phyloP scores from a whole-genome alignment of 2,888 invertebrate species.

The Chymomyza caudatula region DNA sequence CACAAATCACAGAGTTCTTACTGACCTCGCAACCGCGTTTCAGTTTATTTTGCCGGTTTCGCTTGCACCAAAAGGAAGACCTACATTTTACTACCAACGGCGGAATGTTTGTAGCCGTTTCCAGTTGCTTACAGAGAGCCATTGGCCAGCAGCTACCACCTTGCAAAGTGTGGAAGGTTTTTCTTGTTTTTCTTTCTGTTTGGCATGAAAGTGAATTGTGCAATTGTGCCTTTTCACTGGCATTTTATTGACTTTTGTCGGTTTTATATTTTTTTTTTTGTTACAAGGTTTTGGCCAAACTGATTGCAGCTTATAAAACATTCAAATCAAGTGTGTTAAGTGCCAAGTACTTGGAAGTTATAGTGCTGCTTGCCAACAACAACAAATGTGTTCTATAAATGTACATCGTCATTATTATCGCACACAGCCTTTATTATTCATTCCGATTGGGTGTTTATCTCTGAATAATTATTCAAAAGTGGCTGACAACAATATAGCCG shows the following conservation, averaged over 20 bases:
- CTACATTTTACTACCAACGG: constrained; percentile 29
- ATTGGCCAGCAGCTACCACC: constrained; percentile 37
- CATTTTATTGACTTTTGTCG: background rate
- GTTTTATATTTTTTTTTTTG: background rate
- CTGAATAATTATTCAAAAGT: background rate
- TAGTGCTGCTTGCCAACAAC: background rate
- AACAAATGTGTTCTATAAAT: background rate
- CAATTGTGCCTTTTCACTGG: background rate
- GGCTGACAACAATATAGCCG: background rate
- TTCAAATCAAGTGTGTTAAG: background rate
- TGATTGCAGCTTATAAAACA: background rate
- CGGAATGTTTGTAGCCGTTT: constrained; percentile 18
- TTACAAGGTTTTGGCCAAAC: background rate
- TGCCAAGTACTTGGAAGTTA: background rate
- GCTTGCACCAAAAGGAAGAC: constrained; percentile 44
- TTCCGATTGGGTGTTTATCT: background rate
- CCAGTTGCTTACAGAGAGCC: no score
- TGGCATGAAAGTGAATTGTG: constrained; percentile 60
- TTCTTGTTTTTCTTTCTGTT: constrained; percentile 31
- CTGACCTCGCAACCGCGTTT: constrained; percentile 14
- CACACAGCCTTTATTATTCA: background rate
- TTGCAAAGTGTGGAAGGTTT: constrained; percentile 44
- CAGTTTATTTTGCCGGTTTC: background rate
- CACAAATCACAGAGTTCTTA: background rate
- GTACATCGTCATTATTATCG: background rate